Evolutionary conservation across 2,888 invertebrate genomes (phyloP).

Genomic region (Troides helena): DNA sequence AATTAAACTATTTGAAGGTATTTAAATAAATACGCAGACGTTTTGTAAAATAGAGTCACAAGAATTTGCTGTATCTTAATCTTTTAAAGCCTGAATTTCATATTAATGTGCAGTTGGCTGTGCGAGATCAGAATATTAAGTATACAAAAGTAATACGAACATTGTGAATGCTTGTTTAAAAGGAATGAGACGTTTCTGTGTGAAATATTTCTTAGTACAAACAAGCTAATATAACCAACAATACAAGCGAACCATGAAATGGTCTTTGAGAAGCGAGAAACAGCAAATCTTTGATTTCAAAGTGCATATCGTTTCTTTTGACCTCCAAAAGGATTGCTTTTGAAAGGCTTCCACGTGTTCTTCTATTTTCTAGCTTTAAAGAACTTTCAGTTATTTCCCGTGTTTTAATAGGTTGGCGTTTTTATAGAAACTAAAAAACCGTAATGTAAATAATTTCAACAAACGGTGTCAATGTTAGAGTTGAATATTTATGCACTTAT

Average conservation of each 20-base stretch:
- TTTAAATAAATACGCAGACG: neutral
- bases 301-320: neutral
- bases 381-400: neutral
- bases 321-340: neutral
- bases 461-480: no score
- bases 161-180: neutral
- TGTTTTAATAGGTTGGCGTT: no score
- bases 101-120: constrained; percentile 1
- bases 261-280: neutral
- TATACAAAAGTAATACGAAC: constrained; percentile 1
- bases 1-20: neutral
- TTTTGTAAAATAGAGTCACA: neutral
- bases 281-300: neutral
- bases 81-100: neutral
- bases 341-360: neutral
- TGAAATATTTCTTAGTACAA: neutral
- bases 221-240: neutral
- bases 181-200: neutral
- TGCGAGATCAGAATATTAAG: constrained; percentile 8
- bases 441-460: no score
- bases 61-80: neutral
- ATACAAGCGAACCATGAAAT: neutral
- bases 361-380: neutral
- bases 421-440: neutral
- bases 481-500: no score